Evolutionary conservation across 2,113 vertebrate species (phyloP).

Genomic region (Xiphophorus maculatus): DNA sequence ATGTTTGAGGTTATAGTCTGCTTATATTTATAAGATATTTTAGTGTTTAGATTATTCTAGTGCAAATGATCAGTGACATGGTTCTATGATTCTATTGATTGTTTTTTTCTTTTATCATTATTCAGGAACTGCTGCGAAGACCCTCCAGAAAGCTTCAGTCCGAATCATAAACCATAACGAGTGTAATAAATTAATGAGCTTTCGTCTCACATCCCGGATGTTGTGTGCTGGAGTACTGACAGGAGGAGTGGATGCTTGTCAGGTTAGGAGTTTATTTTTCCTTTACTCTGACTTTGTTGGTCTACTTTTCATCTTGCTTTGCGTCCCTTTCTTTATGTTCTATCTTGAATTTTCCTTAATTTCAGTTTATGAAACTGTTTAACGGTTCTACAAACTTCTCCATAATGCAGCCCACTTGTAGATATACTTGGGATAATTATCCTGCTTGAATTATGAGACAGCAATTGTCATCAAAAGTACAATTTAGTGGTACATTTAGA

Average conservation of each 20-base stretch:
- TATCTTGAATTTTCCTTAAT: background rate
- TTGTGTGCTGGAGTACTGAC: conserved; percentile 87
- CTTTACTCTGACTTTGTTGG: background rate
- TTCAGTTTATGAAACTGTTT: background rate
- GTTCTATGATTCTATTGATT: background rate
- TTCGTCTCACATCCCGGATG: conserved; percentile 85
- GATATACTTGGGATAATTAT: no score
- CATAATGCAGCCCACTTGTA: no score
- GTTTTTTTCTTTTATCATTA: background rate
- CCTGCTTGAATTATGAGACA: no score
- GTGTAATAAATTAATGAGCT: conserved; percentile 83
- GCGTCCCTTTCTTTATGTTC: background rate
- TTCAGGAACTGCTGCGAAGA: conserved; percentile 77
- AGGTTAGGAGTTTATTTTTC: conserved; percentile 76
- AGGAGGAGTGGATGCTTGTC: conserved; percentile 91
- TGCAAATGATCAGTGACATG: background rate
- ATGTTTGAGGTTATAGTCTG: no score
- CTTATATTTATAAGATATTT: no score
- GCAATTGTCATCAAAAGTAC: no score
- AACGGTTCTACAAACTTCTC: no score
- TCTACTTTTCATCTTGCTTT: background rate
- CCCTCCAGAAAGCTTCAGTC: conserved; percentile 93
- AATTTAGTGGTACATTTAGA: no score
- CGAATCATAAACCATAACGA: conserved; percentile 87
- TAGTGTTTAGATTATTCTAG: background rate